Percentiles rank a stretch among this genome's conserved stretches.
Evolutionary conservation across 2,888 invertebrate species (phyloP).

Genomic region (Adelphocoris suturalis): DNA sequence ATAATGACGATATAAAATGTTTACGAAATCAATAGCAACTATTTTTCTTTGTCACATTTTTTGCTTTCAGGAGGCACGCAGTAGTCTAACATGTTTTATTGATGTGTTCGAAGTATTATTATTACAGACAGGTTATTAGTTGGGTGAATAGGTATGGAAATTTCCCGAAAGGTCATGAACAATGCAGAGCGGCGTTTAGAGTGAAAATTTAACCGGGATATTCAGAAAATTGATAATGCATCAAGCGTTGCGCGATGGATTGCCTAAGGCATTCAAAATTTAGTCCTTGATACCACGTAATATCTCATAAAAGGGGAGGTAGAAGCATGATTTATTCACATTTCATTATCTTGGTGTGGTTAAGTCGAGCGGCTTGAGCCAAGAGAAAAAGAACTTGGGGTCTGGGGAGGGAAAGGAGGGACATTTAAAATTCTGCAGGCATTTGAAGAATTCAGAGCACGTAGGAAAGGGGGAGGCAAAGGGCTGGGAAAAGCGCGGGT

Average conservation of each 20-base stretch:
- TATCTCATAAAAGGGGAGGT: conserved; percentile 63
- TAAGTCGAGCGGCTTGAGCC: conserved; percentile 52
- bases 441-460: conserved; percentile 71
- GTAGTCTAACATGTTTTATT: no score
- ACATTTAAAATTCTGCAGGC: conserved; percentile 69
- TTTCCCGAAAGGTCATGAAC: conserved; percentile 2
- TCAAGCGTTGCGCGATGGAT: conserved; percentile 22
- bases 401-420: conserved; percentile 8
- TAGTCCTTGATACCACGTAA: conserved; percentile 19
- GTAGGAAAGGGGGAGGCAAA: conserved; percentile 15
- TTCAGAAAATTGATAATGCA: conserved; percentile 18
- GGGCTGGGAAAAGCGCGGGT: conserved; percentile 42
- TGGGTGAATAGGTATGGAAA: neutral
- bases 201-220: conserved; percentile 22
- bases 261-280: conserved; percentile 43
- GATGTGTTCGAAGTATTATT: neutral
- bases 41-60: neutral
- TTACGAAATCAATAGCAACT: neutral
- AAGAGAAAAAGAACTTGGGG: conserved; percentile 31
- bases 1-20: no score
- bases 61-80: no score
- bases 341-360: conserved; percentile 69
- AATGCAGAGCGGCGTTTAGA: conserved; percentile 6
- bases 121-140: neutral
- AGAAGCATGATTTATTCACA: conserved; percentile 65